Evolutionary conservation across 2,113 vertebrate genomes (phyloP).

Genomic region (Alligator sinensis): DNA sequence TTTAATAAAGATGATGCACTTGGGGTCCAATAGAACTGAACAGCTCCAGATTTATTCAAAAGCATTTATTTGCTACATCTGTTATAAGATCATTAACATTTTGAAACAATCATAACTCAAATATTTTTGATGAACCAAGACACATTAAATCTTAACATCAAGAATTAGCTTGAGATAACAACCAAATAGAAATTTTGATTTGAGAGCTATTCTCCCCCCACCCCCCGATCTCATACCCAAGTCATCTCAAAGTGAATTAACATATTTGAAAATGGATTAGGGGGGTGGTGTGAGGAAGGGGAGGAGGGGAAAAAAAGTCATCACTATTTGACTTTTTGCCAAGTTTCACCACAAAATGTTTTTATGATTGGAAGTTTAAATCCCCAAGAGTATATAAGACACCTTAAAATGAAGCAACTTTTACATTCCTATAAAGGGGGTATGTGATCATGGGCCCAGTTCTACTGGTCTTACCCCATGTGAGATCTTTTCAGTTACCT

Average conservation of each 20-base stretch:
- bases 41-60: background rate
- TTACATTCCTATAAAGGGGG: no score
- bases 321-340: conserved; percentile 16
- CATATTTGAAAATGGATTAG: background rate
- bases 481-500: background rate
- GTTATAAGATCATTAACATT: conserved; percentile 6
- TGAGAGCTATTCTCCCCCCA: background rate
- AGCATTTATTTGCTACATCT: background rate
- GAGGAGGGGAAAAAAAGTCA: background rate
- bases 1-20: background rate
- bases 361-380: conserved; percentile 15
- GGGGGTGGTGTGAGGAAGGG: no score
- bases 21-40: conserved; percentile 17
- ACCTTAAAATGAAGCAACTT: background rate
- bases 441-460: no score
- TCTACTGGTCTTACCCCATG: background rate
- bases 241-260: conserved; percentile 20
- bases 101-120: conserved; percentile 27
- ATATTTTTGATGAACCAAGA: conserved; percentile 26
- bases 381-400: background rate
- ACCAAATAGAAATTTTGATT: background rate
- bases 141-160: conserved; percentile 32
- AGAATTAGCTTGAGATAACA: background rate
- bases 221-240: conserved; percentile 2
- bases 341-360: conserved; percentile 8